phyloP scores from a whole-genome alignment of 2,113 vertebrate species.

The Amazona vittata region DNA sequence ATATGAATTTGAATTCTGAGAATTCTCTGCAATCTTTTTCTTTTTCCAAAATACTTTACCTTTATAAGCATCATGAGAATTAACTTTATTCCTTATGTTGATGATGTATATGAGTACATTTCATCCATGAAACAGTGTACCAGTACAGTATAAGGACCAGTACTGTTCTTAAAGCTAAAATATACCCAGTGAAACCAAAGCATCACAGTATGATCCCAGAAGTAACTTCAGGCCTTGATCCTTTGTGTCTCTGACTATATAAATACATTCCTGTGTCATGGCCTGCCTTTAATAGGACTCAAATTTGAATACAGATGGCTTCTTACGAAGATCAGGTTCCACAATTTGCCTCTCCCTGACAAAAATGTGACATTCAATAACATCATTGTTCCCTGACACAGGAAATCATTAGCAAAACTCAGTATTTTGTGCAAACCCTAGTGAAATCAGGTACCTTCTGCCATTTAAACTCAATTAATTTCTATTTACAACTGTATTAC shows the following conservation, averaged over 20 bases:
- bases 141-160: not conserved
- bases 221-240: not conserved
- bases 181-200: not conserved
- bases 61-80: not conserved
- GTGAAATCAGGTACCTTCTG: not conserved
- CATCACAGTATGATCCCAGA: not conserved
- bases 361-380: not conserved
- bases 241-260: not conserved
- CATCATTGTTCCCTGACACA: not conserved
- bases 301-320: not conserved
- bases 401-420: conserved; percentile 10
- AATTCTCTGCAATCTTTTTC: not conserved
- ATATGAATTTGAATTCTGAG: not conserved
- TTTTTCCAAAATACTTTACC: not conserved
- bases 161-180: not conserved
- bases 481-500: conserved; percentile 3
- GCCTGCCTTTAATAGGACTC: not conserved
- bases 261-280: not conserved
- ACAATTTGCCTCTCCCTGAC: not conserved
- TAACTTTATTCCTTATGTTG: not conserved
- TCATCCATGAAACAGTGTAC: not conserved
- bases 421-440: not conserved
- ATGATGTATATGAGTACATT: not conserved
- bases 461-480: not conserved
- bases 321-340: not conserved